A percentile compares a stretch with the other conserved stretches of the same genome.
Conservation (phyloP, 2,113 vertebrate genomes). For the Perognathus longimembris region DNA sequence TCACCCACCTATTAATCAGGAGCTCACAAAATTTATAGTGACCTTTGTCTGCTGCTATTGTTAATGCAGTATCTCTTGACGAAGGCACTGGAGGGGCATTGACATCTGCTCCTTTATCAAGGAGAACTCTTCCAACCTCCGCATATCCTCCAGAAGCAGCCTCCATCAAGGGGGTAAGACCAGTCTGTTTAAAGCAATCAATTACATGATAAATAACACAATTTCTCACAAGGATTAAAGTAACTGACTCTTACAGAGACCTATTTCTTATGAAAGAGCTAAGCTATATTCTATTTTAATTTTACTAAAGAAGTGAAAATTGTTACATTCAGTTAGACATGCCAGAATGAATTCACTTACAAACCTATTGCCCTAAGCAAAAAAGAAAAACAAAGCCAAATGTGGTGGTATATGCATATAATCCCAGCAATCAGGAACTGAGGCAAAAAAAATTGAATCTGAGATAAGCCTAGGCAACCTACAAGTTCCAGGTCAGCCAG, state of each 20-base stretch:
- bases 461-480: too few species aligned
- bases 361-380: neutral
- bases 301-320: conserved; percentile 43
- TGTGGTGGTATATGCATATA: neutral
- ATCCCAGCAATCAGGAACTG: neutral
- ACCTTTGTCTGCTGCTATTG: conserved; percentile 99
- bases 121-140: conserved; percentile 97
- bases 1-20: conserved; percentile 94
- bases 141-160: conserved; percentile 98
- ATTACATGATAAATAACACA: conserved; percentile 33
- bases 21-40: conserved; percentile 99
- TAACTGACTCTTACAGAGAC: neutral
- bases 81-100: conserved; percentile 99
- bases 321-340: conserved; percentile 37
- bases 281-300: conserved; percentile 35
- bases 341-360: conserved; percentile 50
- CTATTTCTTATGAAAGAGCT: conserved; percentile 41
- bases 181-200: conserved; percentile 90
- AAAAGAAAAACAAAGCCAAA: neutral
- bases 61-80: conserved; percentile 98
- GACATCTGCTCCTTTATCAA: conserved; percentile 99
- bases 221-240: conserved; percentile 49
- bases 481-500: too few species aligned
- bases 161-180: conserved; percentile 98
- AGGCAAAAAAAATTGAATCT: neutral